Percentiles rank a stretch among this genome's conserved stretches.
Evolutionary conservation across 2,888 invertebrate species (phyloP).

Genomic region (Phanerotoma sp.): DNA sequence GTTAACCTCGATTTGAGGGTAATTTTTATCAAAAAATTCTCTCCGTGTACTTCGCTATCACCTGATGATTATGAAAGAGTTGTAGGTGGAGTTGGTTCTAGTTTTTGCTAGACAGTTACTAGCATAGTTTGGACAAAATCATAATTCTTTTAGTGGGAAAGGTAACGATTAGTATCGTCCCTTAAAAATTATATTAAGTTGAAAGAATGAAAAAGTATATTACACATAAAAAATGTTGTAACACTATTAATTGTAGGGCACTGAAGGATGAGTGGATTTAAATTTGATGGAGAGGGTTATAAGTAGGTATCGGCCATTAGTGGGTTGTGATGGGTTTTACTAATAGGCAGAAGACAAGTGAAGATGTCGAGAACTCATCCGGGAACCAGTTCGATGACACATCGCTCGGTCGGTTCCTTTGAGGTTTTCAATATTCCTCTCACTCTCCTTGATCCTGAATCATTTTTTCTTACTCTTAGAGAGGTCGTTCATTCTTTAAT

Average conservation of each 20-base stretch:
- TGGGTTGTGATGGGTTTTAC: conserved; percentile 48
- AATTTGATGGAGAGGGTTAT: conserved; percentile 22
- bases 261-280: conserved; percentile 1
- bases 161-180: too few species aligned
- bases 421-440: conserved; percentile 32
- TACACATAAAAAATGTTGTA: conserved; percentile 2
- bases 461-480: background rate
- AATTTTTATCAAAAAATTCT: too few species aligned
- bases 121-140: too few species aligned
- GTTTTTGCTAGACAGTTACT: too few species aligned
- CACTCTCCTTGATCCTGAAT: background rate
- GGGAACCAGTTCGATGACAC: conserved; percentile 43
- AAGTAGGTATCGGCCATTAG: conserved; percentile 49
- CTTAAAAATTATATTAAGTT: too few species aligned
- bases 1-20: too few species aligned
- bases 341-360: conserved; percentile 52
- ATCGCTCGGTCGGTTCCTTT: conserved; percentile 50
- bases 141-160: too few species aligned
- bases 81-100: too few species aligned
- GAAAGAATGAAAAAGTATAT: too few species aligned
- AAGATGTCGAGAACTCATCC: conserved; percentile 43
- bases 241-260: too few species aligned
- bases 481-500: background rate
- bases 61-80: too few species aligned
- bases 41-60: too few species aligned